A percentile compares a stretch with the other conserved stretches of the same genome.
Conservation (phyloP, 2,797 vertebrate genomes). For the Halcyon badia region DNA sequence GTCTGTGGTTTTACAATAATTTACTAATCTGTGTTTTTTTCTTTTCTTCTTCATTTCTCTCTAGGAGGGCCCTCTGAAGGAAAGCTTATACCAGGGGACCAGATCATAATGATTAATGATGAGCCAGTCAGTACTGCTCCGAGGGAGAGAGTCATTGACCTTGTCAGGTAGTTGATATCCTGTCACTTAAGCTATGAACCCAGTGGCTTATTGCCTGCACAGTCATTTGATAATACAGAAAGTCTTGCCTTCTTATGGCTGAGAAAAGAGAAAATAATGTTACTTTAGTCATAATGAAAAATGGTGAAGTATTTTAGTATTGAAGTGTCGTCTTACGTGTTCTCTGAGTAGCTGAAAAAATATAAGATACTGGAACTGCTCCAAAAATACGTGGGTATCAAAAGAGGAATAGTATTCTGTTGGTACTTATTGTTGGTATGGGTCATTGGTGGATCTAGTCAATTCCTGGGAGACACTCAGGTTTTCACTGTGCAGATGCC, state of each 20-base stretch:
- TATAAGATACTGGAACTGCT: not conserved
- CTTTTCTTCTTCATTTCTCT: slow-evolving; percentile 43
- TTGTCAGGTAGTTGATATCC: slow-evolving; percentile 91
- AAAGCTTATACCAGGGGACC: slow-evolving; percentile 95
- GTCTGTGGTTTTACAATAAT: not conserved
- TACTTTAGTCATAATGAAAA: not conserved
- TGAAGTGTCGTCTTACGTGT: not conserved
- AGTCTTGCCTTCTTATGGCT: not conserved
- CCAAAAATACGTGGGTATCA: not conserved
- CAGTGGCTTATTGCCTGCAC: not conserved
- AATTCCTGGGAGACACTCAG: not conserved
- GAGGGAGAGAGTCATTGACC: slow-evolving; percentile 96
- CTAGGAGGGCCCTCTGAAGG: slow-evolving; percentile 96
- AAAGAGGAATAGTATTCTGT: not conserved
- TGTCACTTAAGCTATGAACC: slow-evolving; percentile 20
- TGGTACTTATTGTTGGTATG: not conserved
- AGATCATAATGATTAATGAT: slow-evolving; percentile 99
- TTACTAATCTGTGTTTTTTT: slow-evolving; percentile 33
- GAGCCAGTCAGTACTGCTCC: slow-evolving; percentile 94
- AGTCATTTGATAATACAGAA: not conserved
- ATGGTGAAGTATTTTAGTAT: not conserved
- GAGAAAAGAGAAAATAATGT: slow-evolving; percentile 1
- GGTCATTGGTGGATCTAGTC: not conserved
- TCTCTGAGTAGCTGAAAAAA: not conserved
- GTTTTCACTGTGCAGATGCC: not conserved